Base-by-base conservation (phyloP, 2,797 vertebrate species). In the Distichodus sexfasciatus region DNA sequence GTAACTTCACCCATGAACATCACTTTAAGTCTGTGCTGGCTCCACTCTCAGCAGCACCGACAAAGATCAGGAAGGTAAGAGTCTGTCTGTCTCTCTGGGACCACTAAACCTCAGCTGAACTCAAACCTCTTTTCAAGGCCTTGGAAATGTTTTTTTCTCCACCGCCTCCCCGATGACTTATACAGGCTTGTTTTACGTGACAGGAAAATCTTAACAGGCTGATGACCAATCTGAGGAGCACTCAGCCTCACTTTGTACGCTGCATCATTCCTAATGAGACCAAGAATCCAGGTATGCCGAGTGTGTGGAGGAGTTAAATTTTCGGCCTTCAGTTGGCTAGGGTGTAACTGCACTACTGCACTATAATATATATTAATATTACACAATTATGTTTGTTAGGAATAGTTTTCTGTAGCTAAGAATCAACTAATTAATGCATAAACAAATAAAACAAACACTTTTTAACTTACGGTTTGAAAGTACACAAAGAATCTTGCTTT, bases 191-290 rank as follows among this genome's bases (percentile, higher is more conserved):
- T 44, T 40, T 40, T n/a, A 69, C 36, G 21, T 1, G 66, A 19
- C 89, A 98, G 95, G 94, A 98, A 79, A 98, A 97, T 70, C 91
- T 94, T 48, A 95, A 95, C 83, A 98, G 96, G 81, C 85, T 96
- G 80, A 96, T 96, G 95, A 89, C 93, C 9, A 97, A 96, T 76
- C 89, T 97, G 43, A 90, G 93, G 79, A 94, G 92, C 80, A 96
- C 95, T 3, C 92, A 94, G 82, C 95, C 94, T 66, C 94, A 97
- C 85, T 97, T 97, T 6, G 94, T 96, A 35, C 93, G 96, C 65
- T 96, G 95, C 84, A 95, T 96, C 76, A 95, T 97, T 74, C 96
- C 95, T 63, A 98, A 97, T 0, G 93, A 98, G 87, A 85, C 87
- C 60, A 97, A 96, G 85, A 95, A 82, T 15, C 90, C 93, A 91